Evolutionary conservation across 2,113 vertebrate species (phyloP), one percentile per base, ranked within the genome.

Genomic region (Cryptotis parvus): DNA sequence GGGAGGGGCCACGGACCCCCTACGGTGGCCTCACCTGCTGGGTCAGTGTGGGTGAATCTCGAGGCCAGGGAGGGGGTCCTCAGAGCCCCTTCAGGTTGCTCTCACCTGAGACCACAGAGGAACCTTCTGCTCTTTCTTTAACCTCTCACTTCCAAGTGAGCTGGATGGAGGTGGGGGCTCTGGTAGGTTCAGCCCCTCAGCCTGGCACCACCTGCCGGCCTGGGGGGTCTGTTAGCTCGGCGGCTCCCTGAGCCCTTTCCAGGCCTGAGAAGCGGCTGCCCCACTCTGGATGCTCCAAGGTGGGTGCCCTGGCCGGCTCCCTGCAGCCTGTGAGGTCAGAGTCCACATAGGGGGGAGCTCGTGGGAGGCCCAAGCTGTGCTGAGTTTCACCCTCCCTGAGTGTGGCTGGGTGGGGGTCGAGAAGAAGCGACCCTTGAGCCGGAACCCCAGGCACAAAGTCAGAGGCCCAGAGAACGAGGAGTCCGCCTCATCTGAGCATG

Each of bases 81-180:
- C 6, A 65, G 29, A 65, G 2, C 35, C 39, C 43, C 33, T 76
- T 15, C 45, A 33, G 15, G 11, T 52, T 4, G 49, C 9, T 11
- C 5, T 33, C 65, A 1, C 20, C 3, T 1, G 29, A 22, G 22
- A 8, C 4, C 3, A 6, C 58, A n/a, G 7, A 6, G 29, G 4
- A 72, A 29, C 45, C 3, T 37, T 39, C 74, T 12, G 22, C 0
- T 10, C 9, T 68, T 41, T 29, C 6, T 27, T 20, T 3, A 41
- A 12, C 4, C 3, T 29, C 9, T 6, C 11, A 1, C 81, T n/a
- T 31, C 31, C 74, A 45, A 24, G 16, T 43, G 33, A 68, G 8
- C 6, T 87, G 39, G 15, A 70, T 85, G 35, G 77, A 49, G 9
- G 12, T 10, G 9, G 6, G 72, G 72, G 65, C 29, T 2, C 5